Percentiles rank a stretch among this genome's conserved stretches.
Conservation (phyloP, 2,113 vertebrate genomes). For the Pristiophorus japonicus region DNA sequence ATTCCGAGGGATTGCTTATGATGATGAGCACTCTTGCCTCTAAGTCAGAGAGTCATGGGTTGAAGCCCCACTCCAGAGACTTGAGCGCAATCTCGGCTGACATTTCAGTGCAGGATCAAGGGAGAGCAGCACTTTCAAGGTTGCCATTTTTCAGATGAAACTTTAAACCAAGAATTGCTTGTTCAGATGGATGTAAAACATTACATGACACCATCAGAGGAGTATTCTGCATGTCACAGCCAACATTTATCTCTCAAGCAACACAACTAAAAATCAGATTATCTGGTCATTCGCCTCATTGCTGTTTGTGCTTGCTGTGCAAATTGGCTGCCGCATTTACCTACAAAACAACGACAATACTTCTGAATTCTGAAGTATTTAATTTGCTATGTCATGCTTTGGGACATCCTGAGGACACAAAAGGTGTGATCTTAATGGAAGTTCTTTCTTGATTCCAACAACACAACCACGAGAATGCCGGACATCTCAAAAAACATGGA, state of each 20-base stretch:
- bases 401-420: too few relatives aligned
- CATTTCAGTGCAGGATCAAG: neutral
- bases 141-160: neutral
- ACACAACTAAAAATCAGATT: neutral
- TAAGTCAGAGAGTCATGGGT: neutral
- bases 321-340: too few relatives aligned
- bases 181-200: neutral
- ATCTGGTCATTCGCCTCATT: neutral
- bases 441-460: too few relatives aligned
- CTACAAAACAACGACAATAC: neutral
- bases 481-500: too few relatives aligned
- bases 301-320: too few relatives aligned
- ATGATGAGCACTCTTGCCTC: neutral
- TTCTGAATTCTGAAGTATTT: neutral
- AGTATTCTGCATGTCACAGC: neutral
- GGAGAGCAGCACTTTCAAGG: neutral
- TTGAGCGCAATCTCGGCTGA: neutral
- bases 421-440: too few relatives aligned
- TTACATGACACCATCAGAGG: neutral
- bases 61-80: neutral
- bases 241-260: neutral
- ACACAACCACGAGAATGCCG: too few relatives aligned
- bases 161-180: neutral
- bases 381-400: neutral
- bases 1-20: too few relatives aligned